phyloP scores from a whole-genome alignment of 2,113 vertebrate species.

The Numenius arquata region DNA sequence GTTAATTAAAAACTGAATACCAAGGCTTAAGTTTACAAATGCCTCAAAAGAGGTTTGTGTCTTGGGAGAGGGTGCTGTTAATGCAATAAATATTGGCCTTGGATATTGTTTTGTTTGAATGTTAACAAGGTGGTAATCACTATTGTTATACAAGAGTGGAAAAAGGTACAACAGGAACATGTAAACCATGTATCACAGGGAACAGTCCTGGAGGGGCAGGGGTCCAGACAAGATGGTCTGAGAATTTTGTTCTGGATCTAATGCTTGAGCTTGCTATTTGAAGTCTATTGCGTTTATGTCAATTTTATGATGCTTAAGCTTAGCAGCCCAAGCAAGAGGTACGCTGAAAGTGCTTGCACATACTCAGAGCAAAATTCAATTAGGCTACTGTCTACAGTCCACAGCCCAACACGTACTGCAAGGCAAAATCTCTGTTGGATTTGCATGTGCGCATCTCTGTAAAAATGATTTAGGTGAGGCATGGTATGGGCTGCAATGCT shows the following conservation, averaged over 20 bases:
- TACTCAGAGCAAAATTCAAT: not conserved
- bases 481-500: not conserved
- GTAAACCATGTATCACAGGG: not conserved
- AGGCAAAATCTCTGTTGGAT: not conserved
- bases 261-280: not conserved
- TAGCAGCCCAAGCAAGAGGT: not conserved
- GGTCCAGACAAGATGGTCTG: not conserved
- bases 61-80: not conserved
- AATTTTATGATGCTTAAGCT: constrained; percentile 24
- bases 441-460: not conserved
- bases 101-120: not conserved
- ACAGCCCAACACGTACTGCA: not conserved
- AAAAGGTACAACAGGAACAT: not conserved
- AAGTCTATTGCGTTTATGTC: not conserved
- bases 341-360: not conserved
- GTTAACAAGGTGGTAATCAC: constrained; percentile 29
- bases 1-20: constrained; percentile 74
- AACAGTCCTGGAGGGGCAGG: not conserved
- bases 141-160: not conserved
- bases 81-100: not conserved
- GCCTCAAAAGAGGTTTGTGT: constrained; percentile 23
- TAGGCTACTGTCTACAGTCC: not conserved
- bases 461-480: not conserved
- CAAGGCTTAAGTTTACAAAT: constrained; percentile 61
- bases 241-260: not conserved